Conservation (phyloP, 2,888 invertebrate genomes). For the Netelia inedita region DNA sequence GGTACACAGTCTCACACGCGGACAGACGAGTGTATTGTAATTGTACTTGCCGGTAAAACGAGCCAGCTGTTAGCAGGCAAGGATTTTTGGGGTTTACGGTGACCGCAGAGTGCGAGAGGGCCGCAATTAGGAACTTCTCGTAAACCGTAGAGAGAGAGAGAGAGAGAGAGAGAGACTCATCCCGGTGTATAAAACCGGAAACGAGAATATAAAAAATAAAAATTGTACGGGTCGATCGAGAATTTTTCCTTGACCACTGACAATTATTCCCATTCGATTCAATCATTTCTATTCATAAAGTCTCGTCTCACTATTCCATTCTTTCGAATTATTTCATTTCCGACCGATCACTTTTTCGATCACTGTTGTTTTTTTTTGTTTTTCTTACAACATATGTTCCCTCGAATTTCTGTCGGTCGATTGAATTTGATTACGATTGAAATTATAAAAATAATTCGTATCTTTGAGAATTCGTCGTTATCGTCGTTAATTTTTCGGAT, state of each 20-base stretch:
- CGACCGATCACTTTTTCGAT: background rate
- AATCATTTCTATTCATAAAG: too few species aligned
- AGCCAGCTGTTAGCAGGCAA: background rate
- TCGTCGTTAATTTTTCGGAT: background rate
- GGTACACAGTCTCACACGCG: background rate
- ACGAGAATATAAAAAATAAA: background rate
- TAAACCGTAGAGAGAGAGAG: background rate
- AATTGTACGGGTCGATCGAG: too few species aligned
- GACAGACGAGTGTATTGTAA: background rate
- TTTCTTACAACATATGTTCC: background rate
- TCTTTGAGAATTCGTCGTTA: background rate
- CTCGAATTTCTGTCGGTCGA: background rate
- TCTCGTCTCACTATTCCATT: too few species aligned
- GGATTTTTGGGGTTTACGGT: constrained; percentile 6
- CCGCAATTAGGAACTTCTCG: constrained; percentile 14
- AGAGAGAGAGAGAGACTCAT: background rate
- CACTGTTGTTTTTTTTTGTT: too few species aligned
- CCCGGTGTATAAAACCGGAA: background rate
- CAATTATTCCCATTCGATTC: too few species aligned
- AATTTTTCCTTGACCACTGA: too few species aligned
- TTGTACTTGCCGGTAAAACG: background rate
- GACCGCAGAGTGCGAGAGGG: background rate
- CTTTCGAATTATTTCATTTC: background rate
- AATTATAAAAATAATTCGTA: background rate
- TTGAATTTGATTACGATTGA: background rate